Percentiles rank a stretch among this genome's conserved stretches.
phyloP scores from a whole-genome alignment of 2,113 vertebrate genomes.

The Kobus ellipsiprymnus region DNA sequence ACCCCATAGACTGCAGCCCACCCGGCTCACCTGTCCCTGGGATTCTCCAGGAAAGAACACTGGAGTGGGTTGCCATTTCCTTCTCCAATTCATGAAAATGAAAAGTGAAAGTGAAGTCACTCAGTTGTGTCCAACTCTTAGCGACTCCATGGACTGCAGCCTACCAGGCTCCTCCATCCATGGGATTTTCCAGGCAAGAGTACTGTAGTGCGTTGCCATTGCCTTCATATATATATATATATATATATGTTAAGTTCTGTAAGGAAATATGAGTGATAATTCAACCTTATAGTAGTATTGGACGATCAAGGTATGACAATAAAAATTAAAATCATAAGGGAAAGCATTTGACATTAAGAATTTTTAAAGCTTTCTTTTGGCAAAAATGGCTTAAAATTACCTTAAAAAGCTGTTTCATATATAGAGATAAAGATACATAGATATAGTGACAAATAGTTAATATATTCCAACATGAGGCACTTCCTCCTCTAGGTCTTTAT shows the following conservation, averaged over 20 bases:
- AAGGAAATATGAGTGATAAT: neutral
- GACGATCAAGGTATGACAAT: neutral
- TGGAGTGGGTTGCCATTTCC: too few species aligned
- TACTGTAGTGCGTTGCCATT: too few species aligned
- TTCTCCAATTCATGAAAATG: too few species aligned
- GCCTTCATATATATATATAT: too few species aligned
- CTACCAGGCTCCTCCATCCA: too few species aligned
- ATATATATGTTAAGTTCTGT: neutral
- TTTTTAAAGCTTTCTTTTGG: neutral
- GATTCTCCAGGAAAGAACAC: too few species aligned
- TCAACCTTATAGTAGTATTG: neutral
- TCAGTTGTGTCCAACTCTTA: accelerated
- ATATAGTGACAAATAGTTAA: neutral
- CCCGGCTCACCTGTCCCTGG: too few species aligned
- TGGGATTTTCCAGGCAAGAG: too few species aligned
- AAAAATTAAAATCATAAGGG: neutral
- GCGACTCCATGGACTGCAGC: too few species aligned
- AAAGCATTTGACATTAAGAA: neutral
- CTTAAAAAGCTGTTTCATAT: neutral
- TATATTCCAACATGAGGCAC: neutral
- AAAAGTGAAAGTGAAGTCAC: too few species aligned
- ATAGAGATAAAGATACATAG: neutral
- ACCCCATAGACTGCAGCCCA: too few species aligned
- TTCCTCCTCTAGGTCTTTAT: neutral
- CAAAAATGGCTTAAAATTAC: neutral